Evolutionary conservation across 2,888 invertebrate species (phyloP), one percentile per base, ranked within the genome.

Genomic region (Hydrotaea cyrtoneurina): DNA sequence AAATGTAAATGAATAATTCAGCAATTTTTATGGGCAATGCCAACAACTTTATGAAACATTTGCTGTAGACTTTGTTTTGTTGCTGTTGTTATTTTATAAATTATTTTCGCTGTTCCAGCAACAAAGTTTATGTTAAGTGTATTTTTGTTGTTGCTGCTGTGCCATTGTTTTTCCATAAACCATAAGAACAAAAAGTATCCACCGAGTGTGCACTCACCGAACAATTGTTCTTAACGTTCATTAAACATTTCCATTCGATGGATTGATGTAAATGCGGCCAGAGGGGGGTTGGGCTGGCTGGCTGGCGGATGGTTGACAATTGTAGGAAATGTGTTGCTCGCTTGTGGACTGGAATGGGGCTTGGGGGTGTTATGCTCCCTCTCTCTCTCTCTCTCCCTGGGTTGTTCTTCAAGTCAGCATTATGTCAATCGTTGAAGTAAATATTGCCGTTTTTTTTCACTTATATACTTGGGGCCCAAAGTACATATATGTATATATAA

Each of bases 171-270:
- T 55, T 21, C 55, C 3, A 55, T 55, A 55, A 55, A 21, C 19
- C n/a, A n/a, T n/a, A n/a, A n/a, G n/a, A 55, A 17, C 2, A 55
- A 55, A 55, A 55, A 55, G 11, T 5, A 55, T 55, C n/a, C 53
- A 7, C 15, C 21, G 50, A 50, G 50, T 50, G 13, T 50, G 50
- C n/a, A 50, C 50, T 50, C 55, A 55, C 21, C 19, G n/a, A 31
- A 62, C 62, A 36, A 62, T 62, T 62, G 62, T 62, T 62, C 62
- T 62, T 62, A 62, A 62, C 62, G 31, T 31, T 62, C 62, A 62
- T 62, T 62, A 62, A 62, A 62, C 62, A 62, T 62, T 62, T 62
- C 31, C 31, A 62, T 62, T 62, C 31, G 26, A 62, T 62, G 62
- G 62, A 3, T 39, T 39, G 39, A 62, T 50, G 59, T 26, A 59